These are phyloP conservation scores for Turritopsis dohrnii DNA, from an alignment of 30 jellyfish, hydroid and myxozoan species.

Conservation along the genomic window DNA sequence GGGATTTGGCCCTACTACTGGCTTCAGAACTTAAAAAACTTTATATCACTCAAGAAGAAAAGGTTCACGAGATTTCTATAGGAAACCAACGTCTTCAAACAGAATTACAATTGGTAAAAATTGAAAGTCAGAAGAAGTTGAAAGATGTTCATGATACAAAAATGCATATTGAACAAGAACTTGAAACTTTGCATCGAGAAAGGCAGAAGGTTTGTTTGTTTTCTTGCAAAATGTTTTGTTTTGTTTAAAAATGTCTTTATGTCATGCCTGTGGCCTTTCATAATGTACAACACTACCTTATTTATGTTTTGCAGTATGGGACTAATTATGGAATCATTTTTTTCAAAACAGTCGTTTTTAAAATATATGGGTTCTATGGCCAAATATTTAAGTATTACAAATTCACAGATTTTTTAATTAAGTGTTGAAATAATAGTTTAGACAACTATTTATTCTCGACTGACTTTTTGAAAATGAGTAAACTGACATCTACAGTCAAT, in stretches of 20 bases:
- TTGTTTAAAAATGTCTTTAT: background rate
- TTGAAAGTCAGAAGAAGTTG: slow-evolving; percentile 77
- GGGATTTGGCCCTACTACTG: slow-evolving; percentile 67
- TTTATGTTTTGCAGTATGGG: no score
- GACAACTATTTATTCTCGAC: no score
- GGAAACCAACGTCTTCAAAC: slow-evolving; percentile 83
- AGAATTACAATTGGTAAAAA: slow-evolving; percentile 75
- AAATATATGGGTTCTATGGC: no score
- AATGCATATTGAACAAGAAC: slow-evolving; percentile 90
- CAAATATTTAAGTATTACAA: background rate
- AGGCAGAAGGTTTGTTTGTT: slow-evolving; percentile 75
- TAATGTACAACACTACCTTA: no score
- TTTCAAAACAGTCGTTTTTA: no score
- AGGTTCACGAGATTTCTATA: slow-evolving; percentile 64
- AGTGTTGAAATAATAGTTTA: background rate
- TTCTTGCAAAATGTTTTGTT: no score
- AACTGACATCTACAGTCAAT: background rate
- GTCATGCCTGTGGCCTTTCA: no score
- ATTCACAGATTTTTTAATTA: background rate
- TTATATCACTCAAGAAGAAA: slow-evolving; percentile 73
- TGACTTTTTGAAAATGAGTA: background rate
- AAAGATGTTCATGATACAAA: slow-evolving; percentile 77
- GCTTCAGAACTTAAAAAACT: slow-evolving; percentile 76
- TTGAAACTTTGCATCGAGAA: slow-evolving; percentile 92
- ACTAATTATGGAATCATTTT: no score